These are phyloP conservation scores for Pristionchus arcanus DNA, from an alignment of 2,888 invertebrate genomes.

Conservation along the genomic window DNA sequence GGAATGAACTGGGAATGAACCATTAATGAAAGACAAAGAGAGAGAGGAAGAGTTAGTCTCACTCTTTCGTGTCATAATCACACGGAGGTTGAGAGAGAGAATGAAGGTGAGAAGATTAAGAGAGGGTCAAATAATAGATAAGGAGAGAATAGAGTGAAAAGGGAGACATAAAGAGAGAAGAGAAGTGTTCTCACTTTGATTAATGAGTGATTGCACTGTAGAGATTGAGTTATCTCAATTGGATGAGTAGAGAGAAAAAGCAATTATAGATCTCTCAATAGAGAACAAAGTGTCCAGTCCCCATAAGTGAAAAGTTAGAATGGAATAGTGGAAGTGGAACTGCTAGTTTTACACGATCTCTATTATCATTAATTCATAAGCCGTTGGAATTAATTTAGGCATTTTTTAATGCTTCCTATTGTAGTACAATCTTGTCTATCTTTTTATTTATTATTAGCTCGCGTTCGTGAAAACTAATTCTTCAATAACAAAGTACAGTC, in stretches of 20 bases:
- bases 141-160: constrained; percentile 27
- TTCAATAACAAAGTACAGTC: neutral
- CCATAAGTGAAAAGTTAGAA: neutral
- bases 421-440: too few relatives aligned
- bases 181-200: constrained; percentile 28
- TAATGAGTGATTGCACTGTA: constrained; percentile 42
- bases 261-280: neutral
- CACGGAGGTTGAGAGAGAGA: constrained; percentile 16
- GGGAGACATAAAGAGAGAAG: neutral
- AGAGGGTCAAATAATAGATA: constrained; percentile 44
- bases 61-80: neutral
- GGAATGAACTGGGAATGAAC: neutral
- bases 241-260: constrained; percentile 24
- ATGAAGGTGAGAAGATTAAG: constrained; percentile 37
- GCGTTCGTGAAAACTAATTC: neutral
- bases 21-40: neutral
- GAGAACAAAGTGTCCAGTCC: neutral
- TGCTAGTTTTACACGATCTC: neutral
- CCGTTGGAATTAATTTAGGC: too few relatives aligned
- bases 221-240: neutral
- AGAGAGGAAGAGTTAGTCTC: neutral
- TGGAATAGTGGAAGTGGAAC: neutral
- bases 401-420: too few relatives aligned
- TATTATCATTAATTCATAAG: neutral
- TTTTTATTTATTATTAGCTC: neutral